Evolutionary conservation across 1,140 invertebrate genomes (phyloP).

Genomic region (Ceratina calcarata): DNA sequence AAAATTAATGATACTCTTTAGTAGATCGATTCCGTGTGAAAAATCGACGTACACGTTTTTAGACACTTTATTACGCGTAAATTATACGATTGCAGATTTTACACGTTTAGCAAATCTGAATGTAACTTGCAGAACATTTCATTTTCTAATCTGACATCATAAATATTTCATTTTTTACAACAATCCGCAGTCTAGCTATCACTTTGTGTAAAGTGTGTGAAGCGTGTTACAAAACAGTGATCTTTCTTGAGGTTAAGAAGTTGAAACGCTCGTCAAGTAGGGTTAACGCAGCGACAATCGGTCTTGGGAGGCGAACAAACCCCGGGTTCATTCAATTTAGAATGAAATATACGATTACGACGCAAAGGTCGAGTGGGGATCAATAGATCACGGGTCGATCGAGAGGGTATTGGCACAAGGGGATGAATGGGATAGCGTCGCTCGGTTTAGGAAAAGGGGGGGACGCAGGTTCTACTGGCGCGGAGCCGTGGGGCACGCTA

Average conservation of each 20-base stretch:
- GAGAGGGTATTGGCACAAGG: constrained; percentile 59
- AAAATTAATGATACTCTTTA: too few relatives aligned
- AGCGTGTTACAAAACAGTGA: too few relatives aligned
- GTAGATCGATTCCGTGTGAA: too few relatives aligned
- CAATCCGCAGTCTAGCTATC: too few relatives aligned
- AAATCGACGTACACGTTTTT: not conserved
- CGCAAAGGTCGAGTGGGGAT: constrained; percentile 72
- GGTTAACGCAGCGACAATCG: constrained; percentile 48
- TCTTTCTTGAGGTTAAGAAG: too few relatives aligned
- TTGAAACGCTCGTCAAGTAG: constrained; percentile 32
- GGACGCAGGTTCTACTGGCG: constrained; percentile 71
- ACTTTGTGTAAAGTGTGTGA: too few relatives aligned
- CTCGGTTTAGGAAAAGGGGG: constrained; percentile 55
- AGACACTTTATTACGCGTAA: too few relatives aligned
- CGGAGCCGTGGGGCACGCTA: constrained; percentile 47
- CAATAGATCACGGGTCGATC: constrained; percentile 71
- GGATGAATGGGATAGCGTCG: constrained; percentile 63
- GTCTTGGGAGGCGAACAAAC: constrained; percentile 25
- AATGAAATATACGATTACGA: constrained; percentile 74
- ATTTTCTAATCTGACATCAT: too few relatives aligned
- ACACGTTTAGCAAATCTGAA: too few relatives aligned
- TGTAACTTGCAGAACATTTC: too few relatives aligned
- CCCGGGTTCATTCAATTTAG: constrained; percentile 49
- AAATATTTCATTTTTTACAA: too few relatives aligned
- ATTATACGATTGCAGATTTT: too few relatives aligned